Percentiles rank a stretch among this genome's conserved stretches.
Evolutionary conservation across 2,888 invertebrate genomes (phyloP).

Genomic region (Junonia oenone): DNA sequence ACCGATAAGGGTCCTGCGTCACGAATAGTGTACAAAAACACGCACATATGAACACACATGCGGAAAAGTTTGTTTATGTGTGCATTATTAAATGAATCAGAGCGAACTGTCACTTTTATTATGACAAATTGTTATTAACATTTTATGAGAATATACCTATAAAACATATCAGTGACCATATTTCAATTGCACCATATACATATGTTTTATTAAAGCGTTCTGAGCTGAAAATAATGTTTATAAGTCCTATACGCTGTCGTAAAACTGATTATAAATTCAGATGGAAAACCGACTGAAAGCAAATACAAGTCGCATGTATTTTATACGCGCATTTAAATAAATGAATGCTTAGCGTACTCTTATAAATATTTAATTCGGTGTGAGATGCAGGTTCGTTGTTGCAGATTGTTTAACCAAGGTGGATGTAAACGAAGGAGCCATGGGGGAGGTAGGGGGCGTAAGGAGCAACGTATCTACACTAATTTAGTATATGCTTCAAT

Average conservation of each 20-base stretch:
- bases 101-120: constrained; percentile 12
- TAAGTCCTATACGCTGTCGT: not conserved
- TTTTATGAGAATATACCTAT: constrained; percentile 6
- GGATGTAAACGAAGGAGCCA: not conserved
- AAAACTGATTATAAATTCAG: constrained; percentile 21
- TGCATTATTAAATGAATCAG: constrained; percentile 19
- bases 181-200: not conserved
- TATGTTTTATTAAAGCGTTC: constrained; percentile 1
- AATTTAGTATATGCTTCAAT: not conserved
- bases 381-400: constrained; percentile 14
- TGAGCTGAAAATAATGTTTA: constrained; percentile 4
- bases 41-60: constrained; percentile 12
- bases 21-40: constrained; percentile 24
- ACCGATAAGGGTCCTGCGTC: constrained; percentile 31
- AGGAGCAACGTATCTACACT: not conserved
- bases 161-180: constrained; percentile 1
- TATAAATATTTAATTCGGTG: constrained; percentile 30
- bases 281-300: constrained; percentile 20
- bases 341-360: constrained; percentile 28
- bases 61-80: constrained; percentile 4
- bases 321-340: constrained; percentile 27
- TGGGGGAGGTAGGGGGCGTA: not conserved
- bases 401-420: constrained; percentile 12
- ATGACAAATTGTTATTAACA: constrained; percentile 24
- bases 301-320: constrained; percentile 18